A percentile compares a stretch with the other conserved stretches of the same genome.
Evolutionary conservation across 2,797 vertebrate species (phyloP).

Genomic region (Coregonus sp.): DNA sequence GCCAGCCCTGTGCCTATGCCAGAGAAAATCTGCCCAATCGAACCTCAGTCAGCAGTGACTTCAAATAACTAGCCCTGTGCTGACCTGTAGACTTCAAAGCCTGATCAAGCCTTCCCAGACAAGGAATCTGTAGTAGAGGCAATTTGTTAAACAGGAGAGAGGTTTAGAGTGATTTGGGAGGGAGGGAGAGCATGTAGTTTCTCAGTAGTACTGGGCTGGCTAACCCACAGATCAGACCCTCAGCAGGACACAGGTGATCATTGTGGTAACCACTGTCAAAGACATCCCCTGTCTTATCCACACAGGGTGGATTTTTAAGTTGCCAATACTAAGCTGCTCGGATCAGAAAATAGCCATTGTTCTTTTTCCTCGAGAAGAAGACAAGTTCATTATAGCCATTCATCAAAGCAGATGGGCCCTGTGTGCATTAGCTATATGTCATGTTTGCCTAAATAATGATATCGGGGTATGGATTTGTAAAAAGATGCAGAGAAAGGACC

Average conservation of each 20-base stretch:
- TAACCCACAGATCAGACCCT: conserved; percentile 61
- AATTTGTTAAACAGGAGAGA: conserved; percentile 76
- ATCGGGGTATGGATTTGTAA: conserved; percentile 54
- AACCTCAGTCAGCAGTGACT: conserved; percentile 60
- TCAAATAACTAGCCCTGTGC: conserved; percentile 69
- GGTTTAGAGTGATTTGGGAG: conserved; percentile 69
- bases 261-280: conserved; percentile 27
- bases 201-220: conserved; percentile 60
- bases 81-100: conserved; percentile 80
- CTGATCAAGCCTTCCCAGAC: conserved; percentile 71
- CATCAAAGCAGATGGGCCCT: conserved; percentile 50
- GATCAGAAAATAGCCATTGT: conserved; percentile 37
- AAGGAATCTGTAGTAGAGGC: conserved; percentile 67
- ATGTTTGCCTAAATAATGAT: conserved; percentile 52
- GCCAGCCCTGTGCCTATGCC: conserved; percentile 39
- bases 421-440: conserved; percentile 49
- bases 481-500: conserved; percentile 22
- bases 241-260: conserved; percentile 42
- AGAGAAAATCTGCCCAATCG: conserved; percentile 49
- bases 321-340: conserved; percentile 37
- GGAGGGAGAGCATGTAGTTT: conserved; percentile 61
- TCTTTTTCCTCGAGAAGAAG: conserved; percentile 48
- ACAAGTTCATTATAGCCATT: conserved; percentile 49
- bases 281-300: conserved; percentile 8
- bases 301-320: conserved; percentile 15